Percentiles rank a stretch among this genome's conserved stretches.
Conservation (phyloP, 2,797 vertebrate genomes). For the Enteromius anoplus region DNA sequence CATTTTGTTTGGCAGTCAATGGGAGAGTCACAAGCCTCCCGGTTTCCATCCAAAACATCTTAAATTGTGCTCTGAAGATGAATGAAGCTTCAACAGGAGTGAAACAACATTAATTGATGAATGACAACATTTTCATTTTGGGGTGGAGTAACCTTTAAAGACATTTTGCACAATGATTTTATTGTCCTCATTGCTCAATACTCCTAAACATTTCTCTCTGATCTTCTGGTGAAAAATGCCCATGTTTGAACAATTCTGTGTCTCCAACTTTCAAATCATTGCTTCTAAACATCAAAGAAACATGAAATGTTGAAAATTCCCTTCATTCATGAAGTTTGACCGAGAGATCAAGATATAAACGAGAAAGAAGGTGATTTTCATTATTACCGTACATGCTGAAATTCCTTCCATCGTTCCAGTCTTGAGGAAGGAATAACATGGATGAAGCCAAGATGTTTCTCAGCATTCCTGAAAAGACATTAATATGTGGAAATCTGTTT, state of each 20-base stretch:
- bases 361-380: background rate
- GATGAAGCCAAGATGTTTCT: background rate
- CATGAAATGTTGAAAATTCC: background rate
- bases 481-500: background rate
- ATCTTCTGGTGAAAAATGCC: background rate
- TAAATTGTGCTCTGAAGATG: too few relatives aligned
- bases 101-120: too few relatives aligned
- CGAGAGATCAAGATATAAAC: background rate
- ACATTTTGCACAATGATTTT: background rate
- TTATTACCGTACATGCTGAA: slow-evolving; percentile 19
- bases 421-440: background rate
- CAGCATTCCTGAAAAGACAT: slow-evolving; percentile 28
- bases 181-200: background rate
- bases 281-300: background rate
- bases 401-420: slow-evolving; percentile 5
- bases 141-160: too few relatives aligned
- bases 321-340: background rate
- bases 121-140: too few relatives aligned
- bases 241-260: background rate
- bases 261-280: background rate
- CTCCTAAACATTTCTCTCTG: background rate
- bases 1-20: too few relatives aligned
- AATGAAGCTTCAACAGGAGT: too few relatives aligned
- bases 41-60: too few relatives aligned
- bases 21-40: too few relatives aligned